A percentile compares a stretch with the other conserved stretches of the same genome.
phyloP scores from a whole-genome alignment of 2,113 vertebrate species.

The Benitochromis conjunctus region DNA sequence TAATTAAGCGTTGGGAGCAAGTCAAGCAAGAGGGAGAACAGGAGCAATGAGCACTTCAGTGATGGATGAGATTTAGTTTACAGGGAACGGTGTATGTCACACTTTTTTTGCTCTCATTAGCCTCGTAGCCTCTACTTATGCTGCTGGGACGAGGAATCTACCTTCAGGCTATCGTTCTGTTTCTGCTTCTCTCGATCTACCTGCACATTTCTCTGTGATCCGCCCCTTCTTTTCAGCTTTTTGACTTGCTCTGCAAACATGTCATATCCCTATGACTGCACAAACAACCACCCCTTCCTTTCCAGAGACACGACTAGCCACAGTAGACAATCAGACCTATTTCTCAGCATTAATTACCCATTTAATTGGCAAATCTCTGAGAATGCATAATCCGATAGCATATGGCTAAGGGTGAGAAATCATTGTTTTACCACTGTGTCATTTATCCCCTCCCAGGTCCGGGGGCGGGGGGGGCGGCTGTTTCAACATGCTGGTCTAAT shows the following conservation, averaged over 20 bases:
- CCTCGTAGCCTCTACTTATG: not conserved
- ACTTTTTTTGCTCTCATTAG: conserved; percentile 25
- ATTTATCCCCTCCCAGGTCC: conserved; percentile 54
- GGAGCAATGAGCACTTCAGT: not conserved
- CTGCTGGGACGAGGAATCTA: not conserved
- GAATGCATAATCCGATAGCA: conserved; percentile 62
- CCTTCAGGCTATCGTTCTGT: not conserved
- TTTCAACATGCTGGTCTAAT: conserved; percentile 62
- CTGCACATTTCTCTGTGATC: not conserved
- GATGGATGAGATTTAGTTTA: conserved; percentile 23
- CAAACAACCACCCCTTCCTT: not conserved
- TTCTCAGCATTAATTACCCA: conserved; percentile 60
- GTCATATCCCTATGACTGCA: not conserved
- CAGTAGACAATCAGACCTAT: conserved; percentile 21
- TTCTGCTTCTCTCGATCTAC: not conserved
- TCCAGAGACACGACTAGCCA: not conserved
- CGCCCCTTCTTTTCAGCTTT: not conserved
- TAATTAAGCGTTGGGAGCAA: conserved; percentile 32
- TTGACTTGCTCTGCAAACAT: conserved; percentile 21
- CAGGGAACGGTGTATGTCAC: not conserved
- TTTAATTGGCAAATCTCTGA: conserved; percentile 65
- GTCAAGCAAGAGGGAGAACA: not conserved
- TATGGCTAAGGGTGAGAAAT: conserved; percentile 61
- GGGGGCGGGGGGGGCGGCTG: conserved; percentile 1
- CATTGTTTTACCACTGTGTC: conserved; percentile 64